phyloP scores from a whole-genome alignment of 2,797 vertebrate genomes.

The Sarcoramphus papa region DNA sequence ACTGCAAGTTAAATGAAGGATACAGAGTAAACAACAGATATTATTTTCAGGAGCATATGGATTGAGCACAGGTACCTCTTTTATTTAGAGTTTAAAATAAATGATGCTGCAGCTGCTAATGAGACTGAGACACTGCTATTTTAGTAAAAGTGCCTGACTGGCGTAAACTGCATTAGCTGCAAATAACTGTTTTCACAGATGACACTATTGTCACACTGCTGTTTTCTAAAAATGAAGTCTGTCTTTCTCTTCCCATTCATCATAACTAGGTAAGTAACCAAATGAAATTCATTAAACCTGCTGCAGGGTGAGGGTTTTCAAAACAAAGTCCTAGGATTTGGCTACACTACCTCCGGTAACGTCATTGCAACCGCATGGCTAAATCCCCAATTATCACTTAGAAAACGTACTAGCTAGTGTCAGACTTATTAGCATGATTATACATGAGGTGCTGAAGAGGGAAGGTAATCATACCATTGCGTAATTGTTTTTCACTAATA shows the following conservation, averaged over 20 bases:
- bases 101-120: background rate
- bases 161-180: background rate
- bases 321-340: background rate
- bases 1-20: background rate
- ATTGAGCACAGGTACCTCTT: background rate
- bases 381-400: background rate
- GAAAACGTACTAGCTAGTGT: background rate
- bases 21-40: background rate
- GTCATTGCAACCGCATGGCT: background rate
- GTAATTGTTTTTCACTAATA: background rate
- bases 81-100: background rate
- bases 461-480: background rate
- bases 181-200: background rate
- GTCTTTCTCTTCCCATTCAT: background rate
- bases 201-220: background rate
- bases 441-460: background rate
- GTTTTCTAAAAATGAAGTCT: background rate
- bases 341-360: background rate
- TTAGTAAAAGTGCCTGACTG: background rate
- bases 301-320: background rate
- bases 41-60: background rate
- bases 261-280: background rate
- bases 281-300: background rate
- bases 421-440: slow-evolving; percentile 11
- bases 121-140: background rate